Percentiles rank a stretch among this genome's conserved stretches.
Evolutionary conservation across 2,113 vertebrate genomes (phyloP).

Genomic region (Ptychochromis oligacanthus): DNA sequence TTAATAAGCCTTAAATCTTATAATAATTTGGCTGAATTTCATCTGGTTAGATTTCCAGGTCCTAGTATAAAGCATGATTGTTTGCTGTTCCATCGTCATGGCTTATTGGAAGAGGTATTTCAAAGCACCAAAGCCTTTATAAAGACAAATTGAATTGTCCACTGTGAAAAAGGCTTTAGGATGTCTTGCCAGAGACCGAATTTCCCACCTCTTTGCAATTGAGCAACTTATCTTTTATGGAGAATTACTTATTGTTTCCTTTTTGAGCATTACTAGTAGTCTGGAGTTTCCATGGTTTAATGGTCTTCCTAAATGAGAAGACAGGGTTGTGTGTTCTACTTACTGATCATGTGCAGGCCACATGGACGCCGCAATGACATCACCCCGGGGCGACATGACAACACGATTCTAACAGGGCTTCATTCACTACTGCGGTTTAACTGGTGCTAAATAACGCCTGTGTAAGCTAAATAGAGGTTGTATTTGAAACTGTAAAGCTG

Average conservation of each 20-base stretch:
- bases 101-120: background rate
- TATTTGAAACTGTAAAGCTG: slow-evolving; percentile 33
- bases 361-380: slow-evolving; percentile 72
- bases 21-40: background rate
- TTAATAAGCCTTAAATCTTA: background rate
- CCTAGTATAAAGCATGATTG: background rate
- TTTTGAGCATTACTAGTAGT: background rate
- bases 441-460: slow-evolving; percentile 61
- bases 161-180: background rate
- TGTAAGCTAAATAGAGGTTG: slow-evolving; percentile 69
- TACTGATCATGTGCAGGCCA: slow-evolving; percentile 75
- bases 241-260: slow-evolving; percentile 16
- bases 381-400: slow-evolving; percentile 54
- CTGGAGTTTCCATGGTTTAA: slow-evolving; percentile 58
- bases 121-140: background rate
- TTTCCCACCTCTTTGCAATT: background rate
- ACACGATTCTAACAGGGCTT: slow-evolving; percentile 46
- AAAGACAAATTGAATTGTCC: background rate
- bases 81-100: background rate
- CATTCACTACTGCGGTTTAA: slow-evolving; percentile 72
- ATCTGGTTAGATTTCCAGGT: background rate
- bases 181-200: background rate
- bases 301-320: slow-evolving; percentile 57
- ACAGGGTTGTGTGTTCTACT: slow-evolving; percentile 62
- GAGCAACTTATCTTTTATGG: background rate